These are phyloP conservation scores for Rhagologus leucostigma DNA, from an alignment of 2,113 vertebrate genomes.

Conservation along the genomic window DNA sequence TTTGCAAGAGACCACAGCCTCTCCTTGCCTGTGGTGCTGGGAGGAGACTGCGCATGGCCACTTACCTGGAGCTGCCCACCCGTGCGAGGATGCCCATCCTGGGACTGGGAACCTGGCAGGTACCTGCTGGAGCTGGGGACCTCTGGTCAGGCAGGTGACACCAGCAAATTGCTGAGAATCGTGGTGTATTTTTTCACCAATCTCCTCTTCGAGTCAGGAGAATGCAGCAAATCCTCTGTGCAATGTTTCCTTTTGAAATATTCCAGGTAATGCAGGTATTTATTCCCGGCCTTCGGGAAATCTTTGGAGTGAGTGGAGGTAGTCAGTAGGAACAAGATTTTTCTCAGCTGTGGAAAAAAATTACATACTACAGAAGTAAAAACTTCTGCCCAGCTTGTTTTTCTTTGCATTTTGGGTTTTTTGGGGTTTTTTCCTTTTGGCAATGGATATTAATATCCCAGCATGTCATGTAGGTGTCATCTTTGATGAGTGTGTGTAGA, in stretches of 20 bases:
- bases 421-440: not conserved
- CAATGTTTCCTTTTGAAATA: accelerated
- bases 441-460: not conserved
- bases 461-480: not conserved
- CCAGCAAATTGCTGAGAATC: not conserved
- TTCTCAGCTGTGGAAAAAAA: not conserved
- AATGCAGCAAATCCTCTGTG: not conserved
- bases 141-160: not conserved
- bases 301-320: not conserved
- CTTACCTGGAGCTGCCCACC: not conserved
- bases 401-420: not conserved
- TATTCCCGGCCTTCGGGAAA: not conserved
- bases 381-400: not conserved
- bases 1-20: not conserved
- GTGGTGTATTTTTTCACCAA: accelerated
- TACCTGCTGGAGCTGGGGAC: not conserved
- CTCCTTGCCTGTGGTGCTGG: accelerated
- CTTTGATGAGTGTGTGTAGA: too few relatives aligned
- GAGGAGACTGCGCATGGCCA: not conserved
- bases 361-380: not conserved
- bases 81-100: not conserved
- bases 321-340: not conserved
- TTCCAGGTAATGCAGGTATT: not conserved
- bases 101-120: constrained; percentile 13
- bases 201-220: not conserved